Base-by-base conservation (phyloP, 2,113 vertebrate genomes). In the Sander vitreus region DNA sequence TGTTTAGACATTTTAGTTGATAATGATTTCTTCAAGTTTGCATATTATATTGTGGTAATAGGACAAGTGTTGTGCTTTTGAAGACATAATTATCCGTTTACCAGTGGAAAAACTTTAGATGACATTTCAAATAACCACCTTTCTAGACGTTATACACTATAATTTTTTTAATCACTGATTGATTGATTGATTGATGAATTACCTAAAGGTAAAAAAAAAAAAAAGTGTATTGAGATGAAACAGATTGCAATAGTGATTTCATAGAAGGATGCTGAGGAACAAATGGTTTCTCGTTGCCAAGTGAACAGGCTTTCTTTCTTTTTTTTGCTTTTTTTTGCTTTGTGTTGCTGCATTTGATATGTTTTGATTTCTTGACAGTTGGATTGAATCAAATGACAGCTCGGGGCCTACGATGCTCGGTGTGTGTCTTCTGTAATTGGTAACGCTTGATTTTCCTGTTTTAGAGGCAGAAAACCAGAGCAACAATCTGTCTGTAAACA, bases 391-490 rank as follows among this genome's bases (percentile, higher is more conserved):
- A 48, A 77, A 87, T 85, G 93, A 90, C 91, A 90, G 90, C 87
- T 88, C 43, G 2, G 73, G 64, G 85, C 72, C 68, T 59, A 73
- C 16, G 1, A 83, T 81, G 69, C 81, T 70, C 67, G 48, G 27
- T 72, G 81, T 84, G 84, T 87, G 85, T 91, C 88, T 72, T 84
- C 81, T 79, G 85, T 92, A 92, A 93, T 92, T 93, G 86, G 89
- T 88, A 78, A 85, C 47, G 85, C 84, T 88, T 88, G 88, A 89
- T 92, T 89, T 85, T 85, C 59, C 36, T 88, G 80, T 86, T 88
- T 90, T 71, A 85, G 75, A 81, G 58, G 66, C 65, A 80, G 48
- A 67, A 86, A 85, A 89, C 80, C 78, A 91, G 68, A 91, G 83
- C 65, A 69, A 54, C 81, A 81, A 86, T 91, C 85, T 88, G 80